Percentiles rank a stretch among this genome's conserved stretches.
Conservation (phyloP, 2,113 vertebrate species). For the Clarias magur region DNA sequence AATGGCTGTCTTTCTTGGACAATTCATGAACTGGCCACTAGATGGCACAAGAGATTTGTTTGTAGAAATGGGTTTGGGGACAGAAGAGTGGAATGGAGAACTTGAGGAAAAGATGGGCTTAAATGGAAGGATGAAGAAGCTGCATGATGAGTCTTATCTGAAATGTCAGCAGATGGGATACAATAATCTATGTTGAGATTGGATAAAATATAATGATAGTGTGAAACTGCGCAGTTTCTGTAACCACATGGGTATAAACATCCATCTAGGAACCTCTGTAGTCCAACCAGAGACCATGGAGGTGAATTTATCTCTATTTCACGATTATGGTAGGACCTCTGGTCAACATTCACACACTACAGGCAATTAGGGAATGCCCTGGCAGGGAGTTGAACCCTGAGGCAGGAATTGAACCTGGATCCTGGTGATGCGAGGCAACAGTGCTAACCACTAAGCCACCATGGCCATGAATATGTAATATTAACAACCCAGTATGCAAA, state of each 20-base stretch:
- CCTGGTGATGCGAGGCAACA: too few species aligned
- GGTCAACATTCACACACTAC: too few species aligned
- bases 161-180: background rate
- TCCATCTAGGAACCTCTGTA: too few species aligned
- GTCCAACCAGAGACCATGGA: too few species aligned
- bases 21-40: conserved; percentile 31
- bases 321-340: too few species aligned
- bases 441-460: too few species aligned
- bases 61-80: background rate
- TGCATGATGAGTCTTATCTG: background rate
- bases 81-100: background rate
- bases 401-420: too few species aligned
- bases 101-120: background rate
- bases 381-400: too few species aligned
- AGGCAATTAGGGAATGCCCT: too few species aligned
- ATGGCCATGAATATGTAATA: too few species aligned
- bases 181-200: background rate
- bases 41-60: conserved; percentile 24
- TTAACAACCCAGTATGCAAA: too few species aligned
- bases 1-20: conserved; percentile 41
- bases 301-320: too few species aligned
- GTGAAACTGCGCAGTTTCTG: background rate
- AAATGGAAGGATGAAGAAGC: background rate
- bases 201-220: background rate
- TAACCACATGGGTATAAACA: background rate